Conservation (phyloP, 2,113 vertebrate species). For the Pyxicephalus adspersus region DNA sequence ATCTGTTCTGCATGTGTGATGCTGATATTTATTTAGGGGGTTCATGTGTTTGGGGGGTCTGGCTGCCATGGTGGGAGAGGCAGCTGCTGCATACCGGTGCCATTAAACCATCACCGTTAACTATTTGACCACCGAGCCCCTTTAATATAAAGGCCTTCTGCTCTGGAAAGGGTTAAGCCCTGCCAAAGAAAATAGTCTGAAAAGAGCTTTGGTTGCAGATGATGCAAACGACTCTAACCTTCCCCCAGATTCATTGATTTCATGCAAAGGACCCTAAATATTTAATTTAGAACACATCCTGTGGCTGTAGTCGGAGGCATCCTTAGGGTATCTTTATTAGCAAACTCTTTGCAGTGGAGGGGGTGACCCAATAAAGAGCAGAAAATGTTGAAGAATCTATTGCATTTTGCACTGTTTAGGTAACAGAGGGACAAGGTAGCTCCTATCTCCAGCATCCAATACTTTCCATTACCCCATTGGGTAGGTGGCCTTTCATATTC, state of each 20-base stretch:
- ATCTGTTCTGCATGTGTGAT: background rate
- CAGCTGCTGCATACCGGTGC: background rate
- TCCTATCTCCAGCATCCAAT: background rate
- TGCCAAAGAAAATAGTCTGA: background rate
- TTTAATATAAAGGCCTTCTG: background rate
- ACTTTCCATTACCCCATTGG: conserved; percentile 8
- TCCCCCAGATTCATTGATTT: conserved; percentile 59
- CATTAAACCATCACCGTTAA: background rate
- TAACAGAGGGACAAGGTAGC: background rate
- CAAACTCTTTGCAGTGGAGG: conserved; percentile 55
- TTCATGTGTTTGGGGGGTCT: background rate
- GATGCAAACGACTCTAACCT: conserved; percentile 59
- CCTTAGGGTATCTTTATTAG: conserved; percentile 59
- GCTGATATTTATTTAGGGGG: no score
- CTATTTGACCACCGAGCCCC: background rate
- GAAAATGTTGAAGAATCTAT: background rate
- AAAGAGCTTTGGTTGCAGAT: background rate
- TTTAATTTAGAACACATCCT: conserved; percentile 61
- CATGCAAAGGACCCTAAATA: conserved; percentile 64
- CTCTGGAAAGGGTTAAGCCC: conserved; percentile 3
- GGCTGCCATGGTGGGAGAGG: background rate
- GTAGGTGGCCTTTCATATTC: conserved; percentile 12
- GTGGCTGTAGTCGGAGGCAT: conserved; percentile 52
- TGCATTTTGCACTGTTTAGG: background rate
- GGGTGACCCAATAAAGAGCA: conserved; percentile 59